Conservation (phyloP, 1,140 invertebrate species). For the Venustaconcha ellipsiformis region DNA sequence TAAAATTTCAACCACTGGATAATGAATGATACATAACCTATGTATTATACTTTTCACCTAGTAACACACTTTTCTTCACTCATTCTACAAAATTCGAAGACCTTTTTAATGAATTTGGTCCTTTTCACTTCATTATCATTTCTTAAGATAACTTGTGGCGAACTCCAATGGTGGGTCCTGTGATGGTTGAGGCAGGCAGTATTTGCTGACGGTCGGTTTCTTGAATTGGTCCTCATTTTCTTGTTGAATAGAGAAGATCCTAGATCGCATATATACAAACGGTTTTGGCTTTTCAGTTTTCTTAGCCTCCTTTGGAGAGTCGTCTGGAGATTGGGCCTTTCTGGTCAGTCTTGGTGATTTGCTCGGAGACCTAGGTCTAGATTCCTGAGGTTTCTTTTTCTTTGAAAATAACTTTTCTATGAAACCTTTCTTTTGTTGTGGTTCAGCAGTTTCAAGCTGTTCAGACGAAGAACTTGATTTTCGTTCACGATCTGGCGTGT, state of each 20-base stretch:
- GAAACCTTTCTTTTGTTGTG: conserved; percentile 47
- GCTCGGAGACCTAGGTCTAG: conserved; percentile 29
- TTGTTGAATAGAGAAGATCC: conserved; percentile 61
- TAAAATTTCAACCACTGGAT: too few species aligned
- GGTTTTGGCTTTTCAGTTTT: conserved; percentile 49
- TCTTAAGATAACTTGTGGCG: conserved; percentile 26
- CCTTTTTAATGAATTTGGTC: too few species aligned
- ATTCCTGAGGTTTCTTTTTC: conserved; percentile 50
- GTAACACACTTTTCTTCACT: too few species aligned
- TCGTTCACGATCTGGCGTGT: conserved; percentile 9
- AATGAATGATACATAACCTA: too few species aligned
- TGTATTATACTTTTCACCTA: too few species aligned
- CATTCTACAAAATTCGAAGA: too few species aligned
- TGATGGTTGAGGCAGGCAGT: conserved; percentile 20
- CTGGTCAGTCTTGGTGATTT: conserved; percentile 27
- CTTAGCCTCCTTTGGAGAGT: conserved; percentile 30
- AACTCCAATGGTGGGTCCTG: conserved; percentile 29
- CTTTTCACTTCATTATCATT: not conserved
- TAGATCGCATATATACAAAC: conserved; percentile 60
- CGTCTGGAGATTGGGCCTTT: conserved; percentile 33
- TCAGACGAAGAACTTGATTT: conserved; percentile 33
- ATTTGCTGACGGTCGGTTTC: conserved; percentile 29
- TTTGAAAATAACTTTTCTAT: conserved; percentile 60
- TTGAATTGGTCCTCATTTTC: conserved; percentile 53
- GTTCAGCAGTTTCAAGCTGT: conserved; percentile 22